Conservation (phyloP, 2,888 invertebrate genomes). For the Tenthredo amoena region DNA sequence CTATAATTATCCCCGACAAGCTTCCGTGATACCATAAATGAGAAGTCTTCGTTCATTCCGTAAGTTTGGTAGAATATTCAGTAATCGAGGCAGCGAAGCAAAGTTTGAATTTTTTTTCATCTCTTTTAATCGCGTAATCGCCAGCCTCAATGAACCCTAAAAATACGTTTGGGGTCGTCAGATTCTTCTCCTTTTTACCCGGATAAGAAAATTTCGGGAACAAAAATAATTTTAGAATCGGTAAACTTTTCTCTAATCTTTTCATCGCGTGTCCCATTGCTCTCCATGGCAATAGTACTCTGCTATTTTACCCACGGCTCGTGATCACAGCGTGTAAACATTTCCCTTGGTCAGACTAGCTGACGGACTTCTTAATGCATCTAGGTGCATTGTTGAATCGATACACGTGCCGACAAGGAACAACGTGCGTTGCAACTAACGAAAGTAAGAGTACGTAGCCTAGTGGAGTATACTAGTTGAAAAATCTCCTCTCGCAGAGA, state of each 20-base stretch:
- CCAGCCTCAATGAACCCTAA: background rate
- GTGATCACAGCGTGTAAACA: background rate
- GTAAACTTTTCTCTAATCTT: background rate
- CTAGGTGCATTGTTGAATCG: slow-evolving; percentile 37
- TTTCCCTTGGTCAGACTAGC: background rate
- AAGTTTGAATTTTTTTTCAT: background rate
- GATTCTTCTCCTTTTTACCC: too few species aligned
- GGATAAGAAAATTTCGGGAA: too few species aligned
- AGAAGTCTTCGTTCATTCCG: background rate
- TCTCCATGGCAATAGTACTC: background rate
- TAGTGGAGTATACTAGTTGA: background rate
- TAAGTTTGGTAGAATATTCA: slow-evolving; percentile 8
- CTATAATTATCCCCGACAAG: slow-evolving; percentile 9
- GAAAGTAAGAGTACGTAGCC: slow-evolving; percentile 35
- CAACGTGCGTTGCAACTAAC: slow-evolving; percentile 27
- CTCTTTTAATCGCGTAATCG: background rate
- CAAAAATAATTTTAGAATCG: too few species aligned
- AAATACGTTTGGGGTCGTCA: too few species aligned
- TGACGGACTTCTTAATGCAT: slow-evolving; percentile 33
- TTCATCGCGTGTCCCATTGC: background rate
- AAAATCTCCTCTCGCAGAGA: background rate
- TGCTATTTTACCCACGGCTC: background rate
- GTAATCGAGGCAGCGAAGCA: background rate
- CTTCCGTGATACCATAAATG: background rate
- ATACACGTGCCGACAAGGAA: slow-evolving; percentile 34